Evolutionary conservation across 2,888 invertebrate genomes (phyloP).

Genomic region (Parnassius smintheus): DNA sequence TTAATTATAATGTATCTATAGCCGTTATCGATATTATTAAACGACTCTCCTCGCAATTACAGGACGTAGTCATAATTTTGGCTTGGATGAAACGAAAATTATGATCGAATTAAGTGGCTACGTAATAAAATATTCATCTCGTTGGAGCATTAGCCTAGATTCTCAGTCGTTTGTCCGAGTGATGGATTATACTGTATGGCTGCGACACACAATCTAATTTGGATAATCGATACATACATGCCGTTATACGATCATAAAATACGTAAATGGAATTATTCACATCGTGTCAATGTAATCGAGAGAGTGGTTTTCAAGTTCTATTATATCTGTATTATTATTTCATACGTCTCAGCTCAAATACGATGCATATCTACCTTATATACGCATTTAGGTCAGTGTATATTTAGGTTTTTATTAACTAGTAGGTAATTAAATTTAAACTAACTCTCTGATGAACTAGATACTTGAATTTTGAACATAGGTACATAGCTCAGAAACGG

Average conservation of each 20-base stretch:
- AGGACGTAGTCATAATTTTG: neutral
- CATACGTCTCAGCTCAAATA: no score
- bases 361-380: no score
- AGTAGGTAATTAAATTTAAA: no score
- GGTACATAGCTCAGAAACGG: no score
- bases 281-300: conserved; percentile 2
- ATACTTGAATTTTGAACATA: no score
- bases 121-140: conserved; percentile 16
- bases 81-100: conserved; percentile 6
- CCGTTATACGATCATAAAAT: conserved; percentile 5
- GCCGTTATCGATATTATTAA: neutral
- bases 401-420: no score
- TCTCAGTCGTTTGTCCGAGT: neutral
- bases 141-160: conserved; percentile 5
- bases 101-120: conserved; percentile 4
- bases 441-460: no score
- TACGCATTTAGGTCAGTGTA: no score
- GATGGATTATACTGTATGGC: conserved; percentile 11
- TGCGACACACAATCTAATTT: conserved; percentile 13
- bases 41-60: neutral
- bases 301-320: conserved; percentile 6
- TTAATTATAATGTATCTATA: no score
- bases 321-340: neutral
- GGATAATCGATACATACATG: conserved; percentile 13
- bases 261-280: conserved; percentile 1